A percentile compares a stretch with the other conserved stretches of the same genome.
Conservation (phyloP, 2,888 invertebrate species). For the Acanthoscelides obtectus region DNA sequence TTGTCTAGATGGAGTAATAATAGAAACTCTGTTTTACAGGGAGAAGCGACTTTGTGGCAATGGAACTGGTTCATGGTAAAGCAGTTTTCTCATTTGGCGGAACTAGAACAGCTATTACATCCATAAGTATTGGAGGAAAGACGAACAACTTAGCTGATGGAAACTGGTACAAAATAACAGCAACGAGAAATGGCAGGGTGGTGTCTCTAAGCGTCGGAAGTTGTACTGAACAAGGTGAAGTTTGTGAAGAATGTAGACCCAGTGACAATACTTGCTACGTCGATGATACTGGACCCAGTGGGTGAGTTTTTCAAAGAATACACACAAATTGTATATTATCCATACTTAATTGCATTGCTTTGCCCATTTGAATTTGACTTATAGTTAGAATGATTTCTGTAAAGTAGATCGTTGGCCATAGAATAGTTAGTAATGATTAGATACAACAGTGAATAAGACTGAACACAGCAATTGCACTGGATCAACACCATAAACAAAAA, state of each 20-base stretch:
- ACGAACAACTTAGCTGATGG: conserved; percentile 74
- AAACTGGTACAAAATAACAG: conserved; percentile 87
- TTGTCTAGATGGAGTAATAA: too few species aligned
- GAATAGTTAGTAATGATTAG: too few species aligned
- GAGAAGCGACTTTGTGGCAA: conserved; percentile 86
- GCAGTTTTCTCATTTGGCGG: conserved; percentile 89
- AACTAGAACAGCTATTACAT: conserved; percentile 80
- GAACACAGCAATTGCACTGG: too few species aligned
- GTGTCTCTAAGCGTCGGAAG: conserved; percentile 77
- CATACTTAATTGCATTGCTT: too few species aligned
- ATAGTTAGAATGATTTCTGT: too few species aligned
- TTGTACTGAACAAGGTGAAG: conserved; percentile 81
- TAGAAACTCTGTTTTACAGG: neutral
- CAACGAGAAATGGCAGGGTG: conserved; percentile 84
- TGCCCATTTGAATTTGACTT: too few species aligned
- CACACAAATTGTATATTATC: neutral
- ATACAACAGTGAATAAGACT: too few species aligned
- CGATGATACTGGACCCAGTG: conserved; percentile 81
- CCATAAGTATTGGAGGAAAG: conserved; percentile 64
- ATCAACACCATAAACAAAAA: too few species aligned
- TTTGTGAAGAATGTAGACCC: conserved; percentile 81
- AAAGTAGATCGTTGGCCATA: too few species aligned
- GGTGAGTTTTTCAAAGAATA: conserved; percentile 56
- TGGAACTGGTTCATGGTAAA: conserved; percentile 80
- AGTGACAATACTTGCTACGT: conserved; percentile 79